Evolutionary conservation across 1,140 invertebrate genomes (phyloP).

Genomic region (Zophobas morio): DNA sequence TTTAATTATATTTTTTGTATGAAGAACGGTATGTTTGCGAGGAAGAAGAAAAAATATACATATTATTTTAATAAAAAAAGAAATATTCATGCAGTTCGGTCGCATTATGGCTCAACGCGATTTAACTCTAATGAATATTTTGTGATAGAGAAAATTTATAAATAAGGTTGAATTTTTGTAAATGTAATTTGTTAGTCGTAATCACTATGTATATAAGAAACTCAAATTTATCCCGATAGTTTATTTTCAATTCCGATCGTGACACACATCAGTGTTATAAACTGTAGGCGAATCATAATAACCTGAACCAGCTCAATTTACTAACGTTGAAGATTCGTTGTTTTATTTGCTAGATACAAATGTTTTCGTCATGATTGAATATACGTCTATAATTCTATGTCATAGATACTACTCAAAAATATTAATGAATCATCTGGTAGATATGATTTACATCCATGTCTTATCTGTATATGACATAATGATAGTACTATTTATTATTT

Average conservation of each 20-base stretch:
- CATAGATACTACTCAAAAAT: conserved; percentile 9
- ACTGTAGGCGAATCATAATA: conserved; percentile 41
- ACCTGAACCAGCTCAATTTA: conserved; percentile 35
- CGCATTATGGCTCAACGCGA: conserved; percentile 54
- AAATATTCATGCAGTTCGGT: conserved; percentile 49
- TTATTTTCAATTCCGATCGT: conserved; percentile 39
- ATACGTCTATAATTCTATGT: background rate
- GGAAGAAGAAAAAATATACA: conserved; percentile 21
- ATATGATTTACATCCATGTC: conserved; percentile 62
- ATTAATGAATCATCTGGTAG: conserved; percentile 51
- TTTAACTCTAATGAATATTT: conserved; percentile 53
- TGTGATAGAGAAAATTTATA: conserved; percentile 41
- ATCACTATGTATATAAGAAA: conserved; percentile 44
- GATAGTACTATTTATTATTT: conserved; percentile 56
- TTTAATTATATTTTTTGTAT: conserved; percentile 47
- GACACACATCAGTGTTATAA: conserved; percentile 30
- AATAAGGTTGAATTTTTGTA: conserved; percentile 50
- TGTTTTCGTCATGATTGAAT: background rate
- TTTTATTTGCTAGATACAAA: background rate
- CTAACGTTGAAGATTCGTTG: background rate
- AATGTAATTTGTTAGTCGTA: conserved; percentile 45
- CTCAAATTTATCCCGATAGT: conserved; percentile 23
- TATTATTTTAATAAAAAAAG: conserved; percentile 7
- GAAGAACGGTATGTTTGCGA: conserved; percentile 47
- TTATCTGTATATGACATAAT: conserved; percentile 58